phyloP scores from a whole-genome alignment of 2,797 vertebrate species.

The Chaenodraco wilsoni region DNA sequence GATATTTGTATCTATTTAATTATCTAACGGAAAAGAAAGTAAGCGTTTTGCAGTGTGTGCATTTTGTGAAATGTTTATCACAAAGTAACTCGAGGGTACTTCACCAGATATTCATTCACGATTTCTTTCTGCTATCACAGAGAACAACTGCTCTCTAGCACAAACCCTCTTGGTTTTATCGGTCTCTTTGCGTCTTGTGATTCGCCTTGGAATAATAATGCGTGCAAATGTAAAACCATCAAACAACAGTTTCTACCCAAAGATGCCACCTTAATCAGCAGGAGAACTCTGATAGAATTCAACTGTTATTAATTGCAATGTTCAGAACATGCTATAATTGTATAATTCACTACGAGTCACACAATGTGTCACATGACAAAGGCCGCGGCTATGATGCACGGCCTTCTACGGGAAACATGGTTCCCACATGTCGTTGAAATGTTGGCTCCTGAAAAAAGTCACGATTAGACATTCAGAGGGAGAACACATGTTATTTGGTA shows the following conservation, averaged over 20 bases:
- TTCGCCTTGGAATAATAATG: conserved; percentile 5
- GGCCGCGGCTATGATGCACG: conserved; percentile 34
- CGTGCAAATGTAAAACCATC: conserved; percentile 12
- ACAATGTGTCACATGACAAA: conserved; percentile 41
- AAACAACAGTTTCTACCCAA: conserved; percentile 37
- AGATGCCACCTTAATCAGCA: conserved; percentile 29
- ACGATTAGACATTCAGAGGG: too few relatives aligned
- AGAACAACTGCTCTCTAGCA: background rate
- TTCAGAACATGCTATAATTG: background rate
- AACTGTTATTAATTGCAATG: background rate
- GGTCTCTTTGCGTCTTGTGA: background rate
- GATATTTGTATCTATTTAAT: too few relatives aligned
- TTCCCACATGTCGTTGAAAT: too few relatives aligned
- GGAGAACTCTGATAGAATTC: conserved; percentile 8
- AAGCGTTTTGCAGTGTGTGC: background rate
- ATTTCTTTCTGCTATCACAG: background rate
- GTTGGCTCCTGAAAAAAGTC: too few relatives aligned
- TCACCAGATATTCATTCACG: background rate
- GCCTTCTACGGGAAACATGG: conserved; percentile 6
- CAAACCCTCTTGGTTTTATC: background rate
- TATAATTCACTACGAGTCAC: too few relatives aligned
- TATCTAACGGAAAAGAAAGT: too few relatives aligned
- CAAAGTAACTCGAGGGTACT: background rate
- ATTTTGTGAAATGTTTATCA: background rate
- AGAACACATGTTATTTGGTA: too few relatives aligned